Evolutionary conservation across 2,113 vertebrate genomes (phyloP).

Genomic region (Paralichthys olivaceus): DNA sequence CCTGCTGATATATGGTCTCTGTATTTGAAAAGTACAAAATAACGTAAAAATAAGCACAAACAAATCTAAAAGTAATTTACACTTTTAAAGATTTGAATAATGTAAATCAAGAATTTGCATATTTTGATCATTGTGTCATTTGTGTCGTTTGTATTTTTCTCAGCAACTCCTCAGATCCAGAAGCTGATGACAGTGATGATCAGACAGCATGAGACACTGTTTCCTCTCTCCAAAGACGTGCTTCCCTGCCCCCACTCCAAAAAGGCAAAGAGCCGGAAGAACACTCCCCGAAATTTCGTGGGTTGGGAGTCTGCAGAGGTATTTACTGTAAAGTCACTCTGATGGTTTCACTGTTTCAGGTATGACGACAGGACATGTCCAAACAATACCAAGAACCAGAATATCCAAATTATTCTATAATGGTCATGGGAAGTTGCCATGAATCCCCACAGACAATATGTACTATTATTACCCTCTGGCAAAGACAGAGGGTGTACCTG

Average conservation of each 20-base stretch:
- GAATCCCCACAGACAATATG: background rate
- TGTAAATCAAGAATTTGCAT: no score
- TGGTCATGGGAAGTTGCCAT: background rate
- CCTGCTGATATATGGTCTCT: no score
- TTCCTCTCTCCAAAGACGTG: conserved; percentile 88
- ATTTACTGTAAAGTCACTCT: background rate
- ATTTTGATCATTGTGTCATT: background rate
- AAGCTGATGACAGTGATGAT: conserved; percentile 97
- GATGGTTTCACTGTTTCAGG: background rate
- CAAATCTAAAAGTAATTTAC: background rate
- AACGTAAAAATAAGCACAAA: background rate
- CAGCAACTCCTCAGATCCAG: conserved; percentile 95
- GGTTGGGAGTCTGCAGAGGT: conserved; percentile 93
- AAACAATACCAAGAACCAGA: background rate
- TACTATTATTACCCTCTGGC: no score
- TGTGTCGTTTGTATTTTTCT: conserved; percentile 36
- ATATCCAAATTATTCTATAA: background rate
- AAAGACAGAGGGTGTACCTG: no score
- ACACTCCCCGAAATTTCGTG: conserved; percentile 87
- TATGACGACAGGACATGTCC: no score
- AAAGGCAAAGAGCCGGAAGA: conserved; percentile 82
- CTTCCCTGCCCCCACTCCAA: conserved; percentile 76
- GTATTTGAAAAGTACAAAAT: no score
- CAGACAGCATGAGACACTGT: conserved; percentile 88
- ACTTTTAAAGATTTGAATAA: no score